phyloP scores from a whole-genome alignment of 53 echinoderm and acorn worm species.

The Stichopus horrens region DNA sequence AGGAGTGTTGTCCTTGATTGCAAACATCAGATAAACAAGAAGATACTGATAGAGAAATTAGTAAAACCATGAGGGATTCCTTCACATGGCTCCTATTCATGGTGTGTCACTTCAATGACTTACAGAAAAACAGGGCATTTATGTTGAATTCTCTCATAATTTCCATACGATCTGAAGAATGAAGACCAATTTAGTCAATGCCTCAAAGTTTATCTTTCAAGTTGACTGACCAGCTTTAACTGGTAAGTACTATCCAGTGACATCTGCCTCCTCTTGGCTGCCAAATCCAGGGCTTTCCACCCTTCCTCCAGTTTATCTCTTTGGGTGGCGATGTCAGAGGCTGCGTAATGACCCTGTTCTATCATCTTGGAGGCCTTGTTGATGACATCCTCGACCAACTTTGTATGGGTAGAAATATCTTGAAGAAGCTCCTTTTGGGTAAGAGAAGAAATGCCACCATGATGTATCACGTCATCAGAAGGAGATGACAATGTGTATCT shows the following conservation, averaged over 20 bases:
- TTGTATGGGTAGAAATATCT: constrained; percentile 81
- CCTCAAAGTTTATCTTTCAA: no score
- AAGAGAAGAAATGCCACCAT: background rate
- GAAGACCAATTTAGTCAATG: no score
- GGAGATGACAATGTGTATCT: background rate
- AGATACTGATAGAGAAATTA: no score
- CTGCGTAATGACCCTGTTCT: constrained; percentile 72
- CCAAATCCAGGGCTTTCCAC: constrained; percentile 66
- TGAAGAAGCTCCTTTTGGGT: constrained; percentile 64
- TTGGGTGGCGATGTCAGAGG: constrained; percentile 57
- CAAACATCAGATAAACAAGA: no score
- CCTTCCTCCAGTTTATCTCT: constrained; percentile 49
- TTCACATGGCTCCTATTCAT: no score
- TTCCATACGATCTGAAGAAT: no score
- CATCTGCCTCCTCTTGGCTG: constrained; percentile 58
- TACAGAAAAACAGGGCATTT: no score
- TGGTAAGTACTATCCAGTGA: constrained; percentile 36
- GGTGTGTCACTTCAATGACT: no score
- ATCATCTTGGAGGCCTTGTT: constrained; percentile 58
- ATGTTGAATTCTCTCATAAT: no score
- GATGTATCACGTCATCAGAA: background rate
- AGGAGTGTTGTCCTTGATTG: no score
- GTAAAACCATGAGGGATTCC: no score
- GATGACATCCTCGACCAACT: constrained; percentile 62
- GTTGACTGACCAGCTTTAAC: constrained; percentile 4